Evolutionary conservation across 2,888 invertebrate genomes (phyloP).

Genomic region (Margaritifera margaritifera): DNA sequence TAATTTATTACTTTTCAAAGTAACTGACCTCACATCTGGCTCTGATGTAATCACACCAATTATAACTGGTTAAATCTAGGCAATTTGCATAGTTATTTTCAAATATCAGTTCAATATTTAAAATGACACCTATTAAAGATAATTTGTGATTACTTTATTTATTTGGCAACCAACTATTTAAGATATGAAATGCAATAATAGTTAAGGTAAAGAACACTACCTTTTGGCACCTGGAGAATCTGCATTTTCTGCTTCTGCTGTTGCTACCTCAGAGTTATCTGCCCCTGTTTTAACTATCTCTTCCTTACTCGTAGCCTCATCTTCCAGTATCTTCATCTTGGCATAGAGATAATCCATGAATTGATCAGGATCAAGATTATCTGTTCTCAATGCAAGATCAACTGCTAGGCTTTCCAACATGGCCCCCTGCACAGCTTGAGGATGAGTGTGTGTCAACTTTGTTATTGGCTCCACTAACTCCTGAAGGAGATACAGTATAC

Average conservation of each 20-base stretch:
- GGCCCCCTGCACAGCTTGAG: slow-evolving; percentile 73
- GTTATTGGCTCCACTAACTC: slow-evolving; percentile 66
- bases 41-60: no score
- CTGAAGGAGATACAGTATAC: slow-evolving; percentile 28
- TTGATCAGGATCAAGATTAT: slow-evolving; percentile 37
- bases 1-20: no score
- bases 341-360: slow-evolving; percentile 49
- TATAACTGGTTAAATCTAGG: no score
- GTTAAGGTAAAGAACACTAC: no score
- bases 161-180: no score
- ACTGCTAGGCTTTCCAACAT: slow-evolving; percentile 77
- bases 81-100: no score
- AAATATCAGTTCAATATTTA: no score
- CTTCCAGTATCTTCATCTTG: slow-evolving; percentile 48
- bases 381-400: slow-evolving; percentile 72
- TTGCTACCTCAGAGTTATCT: neutral
- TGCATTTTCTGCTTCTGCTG: neutral
- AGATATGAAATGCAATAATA: no score
- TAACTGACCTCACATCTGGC: no score
- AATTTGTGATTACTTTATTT: no score
- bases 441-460: slow-evolving; percentile 78
- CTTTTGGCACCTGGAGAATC: no score
- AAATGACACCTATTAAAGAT: no score
- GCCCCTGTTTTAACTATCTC: neutral
- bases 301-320: slow-evolving; percentile 8